Conservation (phyloP, 2,888 invertebrate species). For the Podotricha telesiphe region DNA sequence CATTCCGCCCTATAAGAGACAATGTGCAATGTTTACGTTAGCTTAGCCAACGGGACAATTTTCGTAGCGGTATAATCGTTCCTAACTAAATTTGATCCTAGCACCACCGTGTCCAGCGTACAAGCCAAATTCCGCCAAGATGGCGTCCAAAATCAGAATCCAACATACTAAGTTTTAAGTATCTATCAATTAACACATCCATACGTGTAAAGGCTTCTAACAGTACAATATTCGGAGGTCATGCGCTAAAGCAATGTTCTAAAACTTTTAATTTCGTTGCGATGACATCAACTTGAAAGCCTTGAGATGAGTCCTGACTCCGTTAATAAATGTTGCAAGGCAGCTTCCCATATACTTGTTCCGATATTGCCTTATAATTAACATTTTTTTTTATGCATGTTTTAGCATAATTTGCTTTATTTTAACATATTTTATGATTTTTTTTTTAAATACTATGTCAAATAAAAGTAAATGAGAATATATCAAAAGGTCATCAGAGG, state of each 20-base stretch:
- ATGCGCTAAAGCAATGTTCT: slow-evolving; percentile 32
- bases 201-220: slow-evolving; percentile 29
- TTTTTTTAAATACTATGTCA: neutral
- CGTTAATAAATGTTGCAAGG: slow-evolving; percentile 18
- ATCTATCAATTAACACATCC: slow-evolving; percentile 10
- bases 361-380: slow-evolving; percentile 14
- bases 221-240: slow-evolving; percentile 36
- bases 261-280: slow-evolving; percentile 56
- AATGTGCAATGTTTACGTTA: no score
- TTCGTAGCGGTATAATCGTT: no score
- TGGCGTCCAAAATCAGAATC: no score
- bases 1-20: no score
- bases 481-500: slow-evolving; percentile 10
- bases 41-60: no score
- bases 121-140: no score
- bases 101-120: no score
- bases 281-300: slow-evolving; percentile 55
- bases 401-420: slow-evolving; percentile 10
- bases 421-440: slow-evolving; percentile 8
- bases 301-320: slow-evolving; percentile 21
- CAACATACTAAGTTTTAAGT: neutral
- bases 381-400: slow-evolving; percentile 10
- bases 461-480: neutral
- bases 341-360: slow-evolving; percentile 20
- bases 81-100: no score